Conservation (phyloP, 2,888 invertebrate genomes). For the Odontocerum albicorne region DNA sequence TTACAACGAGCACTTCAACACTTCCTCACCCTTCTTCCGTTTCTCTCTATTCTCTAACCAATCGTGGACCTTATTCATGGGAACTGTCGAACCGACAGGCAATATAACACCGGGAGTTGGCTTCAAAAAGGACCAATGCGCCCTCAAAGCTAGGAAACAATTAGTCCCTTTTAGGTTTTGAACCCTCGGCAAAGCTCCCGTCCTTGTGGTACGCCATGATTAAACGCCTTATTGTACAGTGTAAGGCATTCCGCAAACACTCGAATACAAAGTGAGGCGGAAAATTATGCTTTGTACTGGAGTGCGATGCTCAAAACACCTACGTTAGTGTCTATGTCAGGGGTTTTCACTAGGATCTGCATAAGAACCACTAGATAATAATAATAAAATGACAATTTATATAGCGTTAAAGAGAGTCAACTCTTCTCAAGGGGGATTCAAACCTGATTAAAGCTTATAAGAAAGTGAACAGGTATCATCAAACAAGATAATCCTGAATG, state of each 20-base stretch:
- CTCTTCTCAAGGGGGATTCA: too few species aligned
- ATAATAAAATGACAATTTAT: too few species aligned
- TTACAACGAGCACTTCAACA: constrained; percentile 2
- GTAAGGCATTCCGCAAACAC: constrained; percentile 26
- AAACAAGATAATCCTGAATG: too few species aligned
- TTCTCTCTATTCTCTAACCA: constrained; percentile 17
- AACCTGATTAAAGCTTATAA: too few species aligned
- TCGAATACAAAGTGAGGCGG: constrained; percentile 22
- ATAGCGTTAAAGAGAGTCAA: too few species aligned
- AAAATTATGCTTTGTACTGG: constrained; percentile 23
- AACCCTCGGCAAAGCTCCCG: constrained; percentile 12
- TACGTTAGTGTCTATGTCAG: too few species aligned
- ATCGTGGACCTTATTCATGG: constrained; percentile 36
- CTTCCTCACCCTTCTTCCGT: constrained; percentile 14
- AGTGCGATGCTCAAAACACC: constrained; percentile 15
- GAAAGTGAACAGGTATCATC: too few species aligned
- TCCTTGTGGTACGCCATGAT: constrained; percentile 36
- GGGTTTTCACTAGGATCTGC: too few species aligned
- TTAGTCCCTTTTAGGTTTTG: background rate
- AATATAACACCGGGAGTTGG: constrained; percentile 31
- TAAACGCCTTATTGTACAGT: constrained; percentile 36
- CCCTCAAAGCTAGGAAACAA: background rate
- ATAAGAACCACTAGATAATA: too few species aligned
- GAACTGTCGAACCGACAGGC: constrained; percentile 37
- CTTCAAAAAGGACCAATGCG: constrained; percentile 16